phyloP scores from a whole-genome alignment of 2,888 invertebrate genomes.

The Athalia cordata region DNA sequence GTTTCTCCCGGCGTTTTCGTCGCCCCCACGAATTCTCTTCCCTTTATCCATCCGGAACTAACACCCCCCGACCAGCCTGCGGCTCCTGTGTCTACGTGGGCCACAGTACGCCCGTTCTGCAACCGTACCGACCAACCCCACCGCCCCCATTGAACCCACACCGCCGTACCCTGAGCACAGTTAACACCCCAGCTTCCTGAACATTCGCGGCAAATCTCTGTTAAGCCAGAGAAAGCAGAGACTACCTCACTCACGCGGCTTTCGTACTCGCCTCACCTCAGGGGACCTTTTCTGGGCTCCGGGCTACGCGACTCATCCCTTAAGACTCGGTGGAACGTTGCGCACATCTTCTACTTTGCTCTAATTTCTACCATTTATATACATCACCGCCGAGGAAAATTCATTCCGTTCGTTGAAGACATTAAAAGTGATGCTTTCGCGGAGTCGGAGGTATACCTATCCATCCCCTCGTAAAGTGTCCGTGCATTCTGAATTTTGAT shows the following conservation, averaged over 20 bases:
- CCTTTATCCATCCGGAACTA: constrained; percentile 41
- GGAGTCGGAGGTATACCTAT: too few species aligned
- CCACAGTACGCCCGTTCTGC: constrained; percentile 6
- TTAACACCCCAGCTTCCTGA: constrained; percentile 56
- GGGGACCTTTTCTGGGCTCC: constrained; percentile 28
- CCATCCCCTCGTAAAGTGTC: too few species aligned
- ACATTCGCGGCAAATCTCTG: constrained; percentile 60
- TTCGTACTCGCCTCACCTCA: constrained; percentile 7
- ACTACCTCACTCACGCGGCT: constrained; percentile 38
- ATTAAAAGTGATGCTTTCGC: too few species aligned
- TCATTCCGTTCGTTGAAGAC: too few species aligned
- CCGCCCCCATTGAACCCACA: too few species aligned
- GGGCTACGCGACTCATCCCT: constrained; percentile 19
- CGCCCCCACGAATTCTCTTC: constrained; percentile 24
- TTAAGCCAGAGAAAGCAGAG: constrained; percentile 49
- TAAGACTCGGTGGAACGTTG: not conserved
- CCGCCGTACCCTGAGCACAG: constrained; percentile 49
- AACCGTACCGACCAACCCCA: too few species aligned
- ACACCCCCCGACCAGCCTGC: constrained; percentile 32
- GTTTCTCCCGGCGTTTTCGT: not conserved
- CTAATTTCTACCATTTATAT: not conserved
- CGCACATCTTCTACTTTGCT: not conserved
- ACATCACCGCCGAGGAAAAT: not conserved
- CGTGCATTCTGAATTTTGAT: too few species aligned
- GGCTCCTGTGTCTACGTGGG: constrained; percentile 30